These are phyloP conservation scores for Lepidostoma basale DNA, from an alignment of 1,140 invertebrate genomes.

Conservation along the genomic window DNA sequence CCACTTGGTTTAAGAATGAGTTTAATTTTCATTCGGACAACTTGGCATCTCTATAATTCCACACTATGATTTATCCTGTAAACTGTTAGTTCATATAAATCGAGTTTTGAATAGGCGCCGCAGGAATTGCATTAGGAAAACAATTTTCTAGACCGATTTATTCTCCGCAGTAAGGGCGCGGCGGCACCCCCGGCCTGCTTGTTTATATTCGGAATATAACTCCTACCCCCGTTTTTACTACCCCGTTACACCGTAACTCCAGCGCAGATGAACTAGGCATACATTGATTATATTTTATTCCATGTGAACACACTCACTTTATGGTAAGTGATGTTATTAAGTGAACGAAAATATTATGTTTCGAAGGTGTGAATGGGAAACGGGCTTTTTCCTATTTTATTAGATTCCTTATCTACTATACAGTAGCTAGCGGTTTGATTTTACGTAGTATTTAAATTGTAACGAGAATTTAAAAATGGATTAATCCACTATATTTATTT, in stretches of 20 bases:
- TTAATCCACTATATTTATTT: no score
- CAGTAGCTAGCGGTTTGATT: no score
- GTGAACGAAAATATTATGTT: no score
- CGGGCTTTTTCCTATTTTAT: no score
- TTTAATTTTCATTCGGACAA: no score
- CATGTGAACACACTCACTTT: neutral
- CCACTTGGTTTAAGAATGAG: no score
- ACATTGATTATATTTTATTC: conserved; percentile 1
- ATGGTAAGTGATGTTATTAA: neutral
- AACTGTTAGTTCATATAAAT: conserved; percentile 1
- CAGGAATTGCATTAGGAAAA: conserved; percentile 9
- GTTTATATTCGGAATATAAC: conserved; percentile 12
- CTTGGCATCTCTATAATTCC: no score
- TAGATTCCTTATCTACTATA: no score
- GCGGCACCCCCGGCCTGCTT: neutral
- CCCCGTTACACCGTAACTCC: neutral
- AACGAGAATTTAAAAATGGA: no score
- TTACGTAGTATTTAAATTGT: no score
- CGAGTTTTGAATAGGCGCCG: conserved; percentile 13
- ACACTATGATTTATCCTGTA: neutral
- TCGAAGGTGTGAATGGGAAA: no score
- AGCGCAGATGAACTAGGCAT: neutral
- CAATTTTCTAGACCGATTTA: conserved; percentile 21
- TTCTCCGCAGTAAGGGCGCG: neutral
- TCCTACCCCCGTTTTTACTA: conserved; percentile 6